Percentiles rank a stretch among this genome's conserved stretches.
phyloP scores from a whole-genome alignment of 2,113 vertebrate genomes.

The Pleuronectes platessa region DNA sequence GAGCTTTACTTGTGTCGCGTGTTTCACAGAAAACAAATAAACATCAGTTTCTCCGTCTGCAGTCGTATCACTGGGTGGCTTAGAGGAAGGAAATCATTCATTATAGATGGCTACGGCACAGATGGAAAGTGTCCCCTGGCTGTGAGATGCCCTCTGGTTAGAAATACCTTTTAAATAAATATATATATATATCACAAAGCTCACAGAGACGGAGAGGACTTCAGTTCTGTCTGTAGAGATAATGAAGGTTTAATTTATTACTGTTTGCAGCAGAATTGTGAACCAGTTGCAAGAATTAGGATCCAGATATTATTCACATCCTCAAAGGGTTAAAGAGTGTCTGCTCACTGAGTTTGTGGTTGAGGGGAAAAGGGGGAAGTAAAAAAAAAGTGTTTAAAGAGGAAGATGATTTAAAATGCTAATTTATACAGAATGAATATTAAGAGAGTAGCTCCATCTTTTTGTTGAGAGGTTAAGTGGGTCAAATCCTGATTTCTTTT shows the following conservation, averaged over 20 bases:
- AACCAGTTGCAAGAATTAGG: conserved; percentile 39
- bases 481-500: conserved; percentile 53
- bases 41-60: neutral
- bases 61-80: conserved; percentile 27
- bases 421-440: conserved; percentile 67
- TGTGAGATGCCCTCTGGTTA: conserved; percentile 39
- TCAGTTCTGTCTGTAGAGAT: conserved; percentile 20
- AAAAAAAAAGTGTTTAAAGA: conserved; percentile 55
- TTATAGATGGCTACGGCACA: conserved; percentile 63
- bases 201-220: conserved; percentile 6
- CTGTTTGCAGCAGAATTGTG: conserved; percentile 42
- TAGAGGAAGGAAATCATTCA: conserved; percentile 61
- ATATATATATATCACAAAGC: conserved; percentile 14
- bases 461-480: conserved; percentile 69
- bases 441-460: conserved; percentile 40
- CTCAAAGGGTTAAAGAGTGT: conserved; percentile 61
- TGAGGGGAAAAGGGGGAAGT: conserved; percentile 36
- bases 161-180: conserved; percentile 41
- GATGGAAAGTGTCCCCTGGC: conserved; percentile 58
- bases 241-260: conserved; percentile 51
- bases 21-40: conserved; percentile 20
- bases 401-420: conserved; percentile 52
- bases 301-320: conserved; percentile 60
- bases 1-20: conserved; percentile 21
- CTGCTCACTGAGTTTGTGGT: conserved; percentile 15